A percentile compares a stretch with the other conserved stretches of the same genome.
phyloP scores from a whole-genome alignment of 2,113 vertebrate species.

The Urocolius indicus region DNA sequence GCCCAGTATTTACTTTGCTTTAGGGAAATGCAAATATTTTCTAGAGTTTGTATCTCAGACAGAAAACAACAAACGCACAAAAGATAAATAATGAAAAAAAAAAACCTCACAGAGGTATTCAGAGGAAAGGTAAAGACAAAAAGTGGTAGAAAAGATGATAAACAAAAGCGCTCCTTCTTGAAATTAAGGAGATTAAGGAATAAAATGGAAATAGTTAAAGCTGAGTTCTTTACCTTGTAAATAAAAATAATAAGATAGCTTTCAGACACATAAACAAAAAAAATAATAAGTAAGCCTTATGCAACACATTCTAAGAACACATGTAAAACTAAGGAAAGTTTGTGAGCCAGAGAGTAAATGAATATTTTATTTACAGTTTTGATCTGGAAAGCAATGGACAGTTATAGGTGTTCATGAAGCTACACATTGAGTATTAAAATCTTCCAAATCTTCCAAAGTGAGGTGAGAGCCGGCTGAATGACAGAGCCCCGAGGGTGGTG shows the following conservation, averaged over 20 bases:
- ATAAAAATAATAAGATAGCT: not conserved
- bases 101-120: fast-evolving
- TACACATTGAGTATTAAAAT: not conserved
- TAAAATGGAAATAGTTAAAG: not conserved
- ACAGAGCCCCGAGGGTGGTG: too few relatives aligned
- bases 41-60: not conserved
- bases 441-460: too few relatives aligned
- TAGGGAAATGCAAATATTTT: not conserved
- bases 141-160: not conserved
- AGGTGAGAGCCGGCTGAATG: too few relatives aligned
- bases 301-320: not conserved
- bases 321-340: not conserved
- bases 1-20: not conserved
- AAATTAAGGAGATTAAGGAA: not conserved
- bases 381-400: not conserved
- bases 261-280: not conserved
- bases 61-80: not conserved
- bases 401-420: not conserved
- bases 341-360: not conserved
- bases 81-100: not conserved
- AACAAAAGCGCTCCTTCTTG: not conserved
- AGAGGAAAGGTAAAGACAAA: not conserved
- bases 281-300: not conserved
- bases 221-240: not conserved
- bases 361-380: not conserved